Evolutionary conservation across 2,113 vertebrate species (phyloP).

Genomic region (Eleginops maclovinus): DNA sequence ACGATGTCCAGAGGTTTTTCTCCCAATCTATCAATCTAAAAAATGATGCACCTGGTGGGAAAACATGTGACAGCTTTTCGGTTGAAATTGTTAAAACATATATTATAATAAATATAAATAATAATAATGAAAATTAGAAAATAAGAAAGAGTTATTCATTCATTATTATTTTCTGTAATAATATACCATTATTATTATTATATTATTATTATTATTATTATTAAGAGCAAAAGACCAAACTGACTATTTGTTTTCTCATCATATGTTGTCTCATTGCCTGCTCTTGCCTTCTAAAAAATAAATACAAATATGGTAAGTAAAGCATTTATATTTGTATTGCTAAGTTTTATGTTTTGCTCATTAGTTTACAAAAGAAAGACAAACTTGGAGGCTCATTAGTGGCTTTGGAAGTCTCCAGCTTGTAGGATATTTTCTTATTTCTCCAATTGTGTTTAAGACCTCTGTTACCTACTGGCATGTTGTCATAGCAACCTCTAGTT

Average conservation of each 20-base stretch:
- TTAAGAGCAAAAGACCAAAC: no score
- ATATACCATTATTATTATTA: no score
- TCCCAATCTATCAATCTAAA: conserved; percentile 1
- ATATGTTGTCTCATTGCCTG: no score
- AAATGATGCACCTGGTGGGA: background rate
- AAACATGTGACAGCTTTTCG: background rate
- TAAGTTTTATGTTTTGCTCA: conserved; percentile 25
- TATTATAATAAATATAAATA: no score
- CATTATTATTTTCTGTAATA: no score
- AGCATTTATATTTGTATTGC: background rate
- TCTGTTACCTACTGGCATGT: conserved; percentile 52
- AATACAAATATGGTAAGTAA: background rate
- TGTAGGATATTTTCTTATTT: conserved; percentile 50
- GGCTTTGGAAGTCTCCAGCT: conserved; percentile 37
- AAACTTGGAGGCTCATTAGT: conserved; percentile 62
- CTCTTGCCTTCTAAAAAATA: no score
- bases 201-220: no score
- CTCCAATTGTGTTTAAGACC: conserved; percentile 63
- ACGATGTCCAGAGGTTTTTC: background rate
- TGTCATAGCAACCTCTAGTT: conserved; percentile 73
- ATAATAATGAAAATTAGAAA: no score
- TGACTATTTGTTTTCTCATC: no score
- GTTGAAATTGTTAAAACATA: no score
- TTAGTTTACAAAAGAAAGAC: conserved; percentile 24
- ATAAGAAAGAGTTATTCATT: no score